Base-by-base conservation (phyloP, 2,888 invertebrate genomes). In the Polyommatus iphigenia region DNA sequence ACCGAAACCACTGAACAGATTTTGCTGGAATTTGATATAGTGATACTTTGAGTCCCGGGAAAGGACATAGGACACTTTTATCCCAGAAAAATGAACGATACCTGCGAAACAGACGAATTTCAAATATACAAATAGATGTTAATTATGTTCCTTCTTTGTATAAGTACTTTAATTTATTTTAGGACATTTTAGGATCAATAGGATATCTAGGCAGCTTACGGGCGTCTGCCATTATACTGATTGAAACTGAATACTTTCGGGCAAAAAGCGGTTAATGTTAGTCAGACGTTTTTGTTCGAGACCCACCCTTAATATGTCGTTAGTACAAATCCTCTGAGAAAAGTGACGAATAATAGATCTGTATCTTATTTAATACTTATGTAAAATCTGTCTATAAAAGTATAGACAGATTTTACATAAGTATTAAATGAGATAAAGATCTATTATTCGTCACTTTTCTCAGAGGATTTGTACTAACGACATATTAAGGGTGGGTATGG, bases 391-490 rank as follows among this genome's bases (percentile, higher is more conserved):
- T 3, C 8, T 62, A 24, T 62, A 8, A n/a, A n/a, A n/a, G n/a
- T n/a, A n/a, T n/a, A n/a, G n/a, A n/a, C 7, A 24, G 62, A 24
- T 10, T 59, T 59, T 10, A 59, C 10, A n/a, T 20, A 59, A 59
- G 20, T 62, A 24, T 4, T 4, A 62, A 62, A 62, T 62, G 24
- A 15, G 67, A 6, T 67, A 18, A 4, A 32, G 2, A 15, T 29
- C n/a, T n/a, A n/a, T 67, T 67, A 29, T 29, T 15, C 15, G 29
- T 67, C 20, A 67, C 29, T 67, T 32, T 15, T 67, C 5, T 29
- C 46, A 67, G 6, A 67, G 67, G 67, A 67, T 67, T 67, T 67
- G 29, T 67, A 32, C 67, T 67, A 67, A 67, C 67, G 67, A 67
- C 15, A 67, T 67, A 67, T 32, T 67, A 67, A 67, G 29, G 29